A percentile compares a stretch with the other conserved stretches of the same genome.
phyloP scores from a whole-genome alignment of 2,888 invertebrate species.

The Cactoblastis cactorum region DNA sequence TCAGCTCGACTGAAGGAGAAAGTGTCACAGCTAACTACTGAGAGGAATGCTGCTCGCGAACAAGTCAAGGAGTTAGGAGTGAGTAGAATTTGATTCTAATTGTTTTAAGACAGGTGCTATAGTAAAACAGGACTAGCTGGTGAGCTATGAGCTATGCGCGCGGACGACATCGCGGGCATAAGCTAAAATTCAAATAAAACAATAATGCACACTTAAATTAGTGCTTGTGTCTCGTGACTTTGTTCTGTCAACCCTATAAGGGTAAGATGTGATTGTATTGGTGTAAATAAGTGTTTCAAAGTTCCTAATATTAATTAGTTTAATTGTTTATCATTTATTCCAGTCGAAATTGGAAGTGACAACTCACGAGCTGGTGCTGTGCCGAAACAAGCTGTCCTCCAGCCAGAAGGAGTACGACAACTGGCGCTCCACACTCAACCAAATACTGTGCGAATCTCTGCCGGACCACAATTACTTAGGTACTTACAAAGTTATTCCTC shows the following conservation, averaged over 20 bases:
- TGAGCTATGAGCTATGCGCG: no score
- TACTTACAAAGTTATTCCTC: constrained; percentile 27
- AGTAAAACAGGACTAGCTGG: no score
- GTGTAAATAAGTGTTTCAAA: no score
- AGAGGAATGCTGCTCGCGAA: constrained; percentile 69
- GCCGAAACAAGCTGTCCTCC: constrained; percentile 49
- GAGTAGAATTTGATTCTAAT: constrained; percentile 22
- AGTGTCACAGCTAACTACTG: constrained; percentile 61
- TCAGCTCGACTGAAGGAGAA: constrained; percentile 58
- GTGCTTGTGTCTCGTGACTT: no score
- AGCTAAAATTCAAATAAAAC: no score
- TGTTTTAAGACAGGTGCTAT: no score
- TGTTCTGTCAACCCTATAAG: no score
- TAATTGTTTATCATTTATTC: no score
- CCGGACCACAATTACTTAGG: constrained; percentile 57
- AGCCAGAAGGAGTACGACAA: constrained; percentile 62
- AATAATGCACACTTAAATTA: no score
- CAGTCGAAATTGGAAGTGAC: constrained; percentile 70
- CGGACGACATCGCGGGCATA: no score
- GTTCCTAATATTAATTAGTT: no score
- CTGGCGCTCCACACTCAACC: constrained; percentile 58
- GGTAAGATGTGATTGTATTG: no score
- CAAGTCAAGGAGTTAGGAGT: constrained; percentile 77
- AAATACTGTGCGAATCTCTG: constrained; percentile 54
- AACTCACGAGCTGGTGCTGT: constrained; percentile 62